Evolutionary conservation across 1,140 invertebrate species (phyloP).

Genomic region (Propsilocerus akamusi): DNA sequence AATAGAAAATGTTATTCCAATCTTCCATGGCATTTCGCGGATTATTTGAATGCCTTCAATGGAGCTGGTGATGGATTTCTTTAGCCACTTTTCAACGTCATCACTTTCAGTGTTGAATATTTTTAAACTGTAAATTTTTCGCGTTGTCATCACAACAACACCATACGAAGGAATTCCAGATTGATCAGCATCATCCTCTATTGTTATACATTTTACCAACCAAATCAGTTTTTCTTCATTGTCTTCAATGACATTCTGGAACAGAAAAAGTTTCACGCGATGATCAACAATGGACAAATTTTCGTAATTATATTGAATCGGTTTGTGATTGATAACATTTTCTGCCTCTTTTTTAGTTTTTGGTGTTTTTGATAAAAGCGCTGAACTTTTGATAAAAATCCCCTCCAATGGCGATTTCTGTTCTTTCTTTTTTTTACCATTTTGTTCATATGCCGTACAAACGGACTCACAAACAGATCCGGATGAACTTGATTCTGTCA

Average conservation of each 20-base stretch:
- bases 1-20: slow-evolving; percentile 15
- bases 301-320: slow-evolving; percentile 29
- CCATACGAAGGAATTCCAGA: slow-evolving; percentile 20
- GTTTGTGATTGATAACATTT: slow-evolving; percentile 10
- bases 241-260: slow-evolving; percentile 32
- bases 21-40: slow-evolving; percentile 18
- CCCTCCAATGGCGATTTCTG: background rate
- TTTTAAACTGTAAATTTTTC: slow-evolving; percentile 31
- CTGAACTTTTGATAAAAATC: background rate
- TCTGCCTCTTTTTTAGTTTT: slow-evolving; percentile 14
- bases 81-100: slow-evolving; percentile 20
- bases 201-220: slow-evolving; percentile 28
- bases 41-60: slow-evolving; percentile 14
- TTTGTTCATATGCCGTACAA: slow-evolving; percentile 36
- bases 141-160: slow-evolving; percentile 32
- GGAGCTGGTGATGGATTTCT: slow-evolving; percentile 11
- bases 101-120: slow-evolving; percentile 26
- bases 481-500: slow-evolving; percentile 42
- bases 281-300: slow-evolving; percentile 34
- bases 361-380: background rate
- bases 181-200: slow-evolving; percentile 15
- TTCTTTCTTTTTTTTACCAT: slow-evolving; percentile 9
- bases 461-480: slow-evolving; percentile 40
- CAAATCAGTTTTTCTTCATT: slow-evolving; percentile 32
- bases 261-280: slow-evolving; percentile 34